Conservation (phyloP, 1,140 invertebrate species). For the Uloborus diversus region DNA sequence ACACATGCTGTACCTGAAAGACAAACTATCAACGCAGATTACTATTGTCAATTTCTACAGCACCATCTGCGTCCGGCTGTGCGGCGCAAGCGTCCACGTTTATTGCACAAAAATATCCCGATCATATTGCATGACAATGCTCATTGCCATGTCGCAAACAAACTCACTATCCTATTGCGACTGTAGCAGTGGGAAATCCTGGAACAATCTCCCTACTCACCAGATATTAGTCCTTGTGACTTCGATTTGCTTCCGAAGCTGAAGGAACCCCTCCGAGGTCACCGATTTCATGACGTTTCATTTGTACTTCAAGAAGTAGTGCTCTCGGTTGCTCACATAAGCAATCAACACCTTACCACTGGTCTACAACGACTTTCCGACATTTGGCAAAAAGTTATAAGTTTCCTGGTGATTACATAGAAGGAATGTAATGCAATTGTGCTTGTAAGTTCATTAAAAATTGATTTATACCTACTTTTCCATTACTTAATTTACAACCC, state of each 20-base stretch:
- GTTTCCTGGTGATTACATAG: constrained; percentile 8
- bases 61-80: neutral
- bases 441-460: neutral
- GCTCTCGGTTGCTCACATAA: neutral
- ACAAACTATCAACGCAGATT: neutral
- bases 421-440: constrained; percentile 15
- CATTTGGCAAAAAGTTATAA: constrained; percentile 10
- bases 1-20: neutral
- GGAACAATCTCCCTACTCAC: too few relatives aligned
- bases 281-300: constrained; percentile 11
- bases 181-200: too few relatives aligned
- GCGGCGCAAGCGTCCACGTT: neutral
- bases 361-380: neutral
- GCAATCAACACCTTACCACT: neutral
- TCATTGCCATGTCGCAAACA: too few relatives aligned
- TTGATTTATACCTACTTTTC: constrained; percentile 1
- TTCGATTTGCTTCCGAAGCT: neutral
- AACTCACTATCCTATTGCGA: too few relatives aligned
- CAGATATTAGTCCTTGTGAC: constrained; percentile 16
- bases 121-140: neutral
- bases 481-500: constrained; percentile 20
- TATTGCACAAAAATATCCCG: neutral
- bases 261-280: constrained; percentile 1
- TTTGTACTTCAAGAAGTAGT: neutral
- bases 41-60: constrained; percentile 21